Percentiles rank a stretch among this genome's conserved stretches.
These are phyloP conservation scores for Meteorus sp. DNA, from an alignment of 1,140 invertebrate genomes.

Conservation along the genomic window DNA sequence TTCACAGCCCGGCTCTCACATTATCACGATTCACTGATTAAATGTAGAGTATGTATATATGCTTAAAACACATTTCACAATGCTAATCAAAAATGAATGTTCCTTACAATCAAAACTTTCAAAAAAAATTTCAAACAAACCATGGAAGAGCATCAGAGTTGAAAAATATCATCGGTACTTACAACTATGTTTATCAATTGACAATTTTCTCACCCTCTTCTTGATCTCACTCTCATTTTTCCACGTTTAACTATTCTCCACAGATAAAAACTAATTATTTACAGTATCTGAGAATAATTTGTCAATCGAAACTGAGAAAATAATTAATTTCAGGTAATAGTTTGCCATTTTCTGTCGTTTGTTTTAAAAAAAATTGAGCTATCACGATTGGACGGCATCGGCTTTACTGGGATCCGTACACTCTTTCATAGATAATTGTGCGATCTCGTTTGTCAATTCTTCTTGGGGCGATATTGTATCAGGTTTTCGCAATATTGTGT, in stretches of 20 bases:
- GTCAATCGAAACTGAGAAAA: no score
- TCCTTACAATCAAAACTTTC: background rate
- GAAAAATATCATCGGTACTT: no score
- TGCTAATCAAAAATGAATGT: no score
- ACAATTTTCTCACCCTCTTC: background rate
- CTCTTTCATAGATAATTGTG: slow-evolving; percentile 49
- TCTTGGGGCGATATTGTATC: slow-evolving; percentile 34
- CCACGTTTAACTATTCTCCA: no score
- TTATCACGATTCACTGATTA: background rate
- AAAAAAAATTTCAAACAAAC: background rate
- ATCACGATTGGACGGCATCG: slow-evolving; percentile 48
- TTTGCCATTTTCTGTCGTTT: background rate
- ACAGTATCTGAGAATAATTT: background rate
- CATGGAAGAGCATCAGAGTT: background rate
- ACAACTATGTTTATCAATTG: background rate
- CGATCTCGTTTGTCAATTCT: slow-evolving; percentile 38
- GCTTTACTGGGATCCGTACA: slow-evolving; percentile 45
- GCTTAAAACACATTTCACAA: no score
- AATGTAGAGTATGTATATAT: background rate
- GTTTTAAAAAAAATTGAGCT: slow-evolving; percentile 26
- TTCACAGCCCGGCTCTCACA: slow-evolving; percentile 11
- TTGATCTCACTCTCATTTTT: background rate
- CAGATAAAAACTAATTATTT: background rate
- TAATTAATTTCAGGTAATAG: no score
- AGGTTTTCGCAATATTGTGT: slow-evolving; percentile 46